Evolutionary conservation across 1,140 invertebrate species (phyloP), one percentile per base, ranked within the genome.

Genomic region (Pachypeltis micranthus): DNA sequence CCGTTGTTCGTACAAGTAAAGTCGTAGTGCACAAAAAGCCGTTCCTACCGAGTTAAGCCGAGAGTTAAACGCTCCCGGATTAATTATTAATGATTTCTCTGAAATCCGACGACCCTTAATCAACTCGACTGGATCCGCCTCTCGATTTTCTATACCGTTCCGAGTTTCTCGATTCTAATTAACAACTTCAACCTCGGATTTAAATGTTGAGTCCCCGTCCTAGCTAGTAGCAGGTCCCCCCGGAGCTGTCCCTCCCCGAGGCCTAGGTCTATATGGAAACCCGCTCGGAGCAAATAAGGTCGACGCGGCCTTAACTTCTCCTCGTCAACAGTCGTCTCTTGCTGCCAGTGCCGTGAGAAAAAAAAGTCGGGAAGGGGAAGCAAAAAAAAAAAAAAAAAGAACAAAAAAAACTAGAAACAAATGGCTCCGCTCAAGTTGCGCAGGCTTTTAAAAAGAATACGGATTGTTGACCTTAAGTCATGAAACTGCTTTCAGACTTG

Each of bases 181-280:
- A 51, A 51, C 47, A 51, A 51, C 10, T 51, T n/a, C 34, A 10
- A 51, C 23, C 47, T 51, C 47, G 47, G 47, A 51, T 51, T 51
- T 51, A 51, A 51, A 51, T 51, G 47, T 51, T 10, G 47, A 21
- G 23, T 4, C 4, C 23, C 12, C 4, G 47, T 51, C 47, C 47
- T n/a, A n/a, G n/a, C n/a, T n/a, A n/a, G n/a, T n/a, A n/a, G n/a
- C n/a, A n/a, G n/a, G n/a, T n/a, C n/a, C n/a, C n/a, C n/a, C n/a
- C n/a, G n/a, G n/a, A n/a, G n/a, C n/a, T n/a, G n/a, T n/a, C n/a
- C n/a, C n/a, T n/a, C n/a, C n/a, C n/a, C n/a, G n/a, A n/a, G n/a
- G n/a, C n/a, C n/a, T n/a, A n/a, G 47, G 47, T 51, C 47, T 51
- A 51, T 51, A 51, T 51, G 47, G 47, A 51, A 51, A 51, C 47